Base-by-base conservation (phyloP, 2,888 invertebrate genomes). In the Microctonus brassicae region DNA sequence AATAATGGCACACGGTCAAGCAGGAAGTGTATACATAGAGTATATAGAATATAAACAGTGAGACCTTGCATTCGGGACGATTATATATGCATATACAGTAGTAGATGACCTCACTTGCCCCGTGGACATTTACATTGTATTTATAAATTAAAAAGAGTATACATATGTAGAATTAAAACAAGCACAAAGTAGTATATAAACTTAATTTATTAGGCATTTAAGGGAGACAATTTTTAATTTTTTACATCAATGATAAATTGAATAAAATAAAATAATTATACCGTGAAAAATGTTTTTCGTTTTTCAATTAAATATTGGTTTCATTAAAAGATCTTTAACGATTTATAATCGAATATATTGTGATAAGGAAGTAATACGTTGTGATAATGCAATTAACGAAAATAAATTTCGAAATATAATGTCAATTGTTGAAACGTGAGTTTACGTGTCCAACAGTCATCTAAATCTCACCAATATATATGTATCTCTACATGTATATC, bases 321-420 rank as follows among this genome's bases (percentile, higher is more conserved):
- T n/a, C n/a, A n/a, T n/a, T n/a, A n/a, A n/a, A n/a, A n/a, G n/a
- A n/a, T n/a, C 29, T 5, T 29, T 29, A 7, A 29, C 7, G 29
- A 29, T 29, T 29, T 5, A 29, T 5, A 29, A 29, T 7, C 29
- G 7, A 29, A 29, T 29, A 29, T 5, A 29, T 29, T 29, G 7
- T 29, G 7, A 58, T 29, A 58, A 33, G 29, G 29, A 58, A 34
- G 17, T n/a, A 17, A 1, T 17, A 47, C n/a, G n/a, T n/a, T n/a
- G n/a, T n/a, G n/a, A n/a, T 47, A 17, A 10, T 36, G 47, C 47
- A 47, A 47, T 47, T 33, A 34, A 60, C 24, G 11, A 39, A 24
- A 62, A 62, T 39, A 24, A 39, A 39, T 24, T 62, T 39, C 42
- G 22, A 26, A 62, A n/a, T 62, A 39, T 62, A 39, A 62, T 24